phyloP scores from a whole-genome alignment of 2,113 vertebrate species.

The Psilopsiagon aurifrons region DNA sequence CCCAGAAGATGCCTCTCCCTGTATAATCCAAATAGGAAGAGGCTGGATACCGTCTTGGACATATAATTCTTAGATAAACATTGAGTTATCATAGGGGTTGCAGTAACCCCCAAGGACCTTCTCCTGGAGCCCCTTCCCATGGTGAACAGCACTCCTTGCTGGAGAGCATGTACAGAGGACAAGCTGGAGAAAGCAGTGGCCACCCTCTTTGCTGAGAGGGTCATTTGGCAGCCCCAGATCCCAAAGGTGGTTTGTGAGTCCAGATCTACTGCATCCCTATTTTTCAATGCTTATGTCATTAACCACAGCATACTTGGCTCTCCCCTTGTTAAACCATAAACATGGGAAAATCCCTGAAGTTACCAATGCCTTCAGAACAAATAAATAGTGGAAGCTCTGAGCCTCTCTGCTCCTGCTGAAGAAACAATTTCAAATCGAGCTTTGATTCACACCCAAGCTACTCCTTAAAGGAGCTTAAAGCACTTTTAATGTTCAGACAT shows the following conservation, averaged over 20 bases:
- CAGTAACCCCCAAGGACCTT: not conserved
- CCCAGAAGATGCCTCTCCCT: not conserved
- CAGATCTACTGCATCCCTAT: not conserved
- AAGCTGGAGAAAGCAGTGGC: not conserved
- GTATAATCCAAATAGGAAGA: not conserved
- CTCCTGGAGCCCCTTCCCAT: not conserved
- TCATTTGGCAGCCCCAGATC: not conserved
- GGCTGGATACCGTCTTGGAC: not conserved
- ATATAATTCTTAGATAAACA: not conserved
- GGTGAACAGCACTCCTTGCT: not conserved
- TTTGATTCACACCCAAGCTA: conserved; percentile 27
- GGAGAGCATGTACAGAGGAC: accelerated
- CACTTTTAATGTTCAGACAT: not conserved
- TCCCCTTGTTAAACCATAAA: conserved; percentile 6
- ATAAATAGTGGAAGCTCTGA: not conserved
- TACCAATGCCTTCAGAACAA: not conserved
- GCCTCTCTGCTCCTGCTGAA: not conserved
- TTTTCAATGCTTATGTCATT: not conserved
- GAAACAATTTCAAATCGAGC: not conserved
- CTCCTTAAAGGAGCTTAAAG: conserved; percentile 29
- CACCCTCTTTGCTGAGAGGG: not conserved
- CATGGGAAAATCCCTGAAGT: conserved; percentile 31
- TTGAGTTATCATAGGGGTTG: not conserved
- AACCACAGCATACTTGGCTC: conserved; percentile 5
- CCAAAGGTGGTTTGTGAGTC: not conserved